Base-by-base conservation (phyloP, 2,888 invertebrate species). In the Spicauda simplicius region DNA sequence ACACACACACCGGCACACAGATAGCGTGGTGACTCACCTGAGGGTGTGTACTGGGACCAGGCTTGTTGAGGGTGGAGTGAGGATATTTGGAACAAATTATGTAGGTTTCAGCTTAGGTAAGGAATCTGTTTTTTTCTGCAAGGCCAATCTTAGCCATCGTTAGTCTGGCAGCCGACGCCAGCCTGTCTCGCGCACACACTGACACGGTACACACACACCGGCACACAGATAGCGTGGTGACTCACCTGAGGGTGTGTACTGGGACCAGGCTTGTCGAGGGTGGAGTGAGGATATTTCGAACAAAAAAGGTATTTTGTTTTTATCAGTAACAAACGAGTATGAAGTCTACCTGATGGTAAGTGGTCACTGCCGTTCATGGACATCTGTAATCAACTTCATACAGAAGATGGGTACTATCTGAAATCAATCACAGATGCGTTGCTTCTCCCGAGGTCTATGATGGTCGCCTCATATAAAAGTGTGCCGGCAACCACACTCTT, bases 11-110 rank as follows among this genome's bases (percentile, higher is more conserved):
- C 70, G 62, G 54, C 73, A 72, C 73, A 78, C 79, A 86, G 85
- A 87, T 84, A 86, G 80, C 55, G 52, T 45, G 48, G 59, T 90
- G 90, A 90, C 87, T 91, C 91, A 91, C 90, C 91, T 90, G 90
- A 53, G 83, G 89, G 88, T 79, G 73, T 80, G 78, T 81, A 73
- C 58, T 74, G 80, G 76, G 76, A 74, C 88, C 83, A 88, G 68
- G 63, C 4, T n/a, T 5, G 20, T 0, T 56, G 73, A 64, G 78
- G 78, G 79, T 73, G 77, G 57, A 18, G 14, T 7, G 25, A 48
- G 52, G 52, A 37, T 61, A 53, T 18, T 18, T 50, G 0, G 33
- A 33, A 33, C 33, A 33, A 33, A n/a, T n/a, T n/a, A n/a, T n/a
- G n/a, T n/a, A n/a, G n/a, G n/a, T n/a, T n/a, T n/a, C n/a, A n/a